Base-by-base conservation (phyloP, 2,888 invertebrate genomes). In the Leucophenga maculata region DNA sequence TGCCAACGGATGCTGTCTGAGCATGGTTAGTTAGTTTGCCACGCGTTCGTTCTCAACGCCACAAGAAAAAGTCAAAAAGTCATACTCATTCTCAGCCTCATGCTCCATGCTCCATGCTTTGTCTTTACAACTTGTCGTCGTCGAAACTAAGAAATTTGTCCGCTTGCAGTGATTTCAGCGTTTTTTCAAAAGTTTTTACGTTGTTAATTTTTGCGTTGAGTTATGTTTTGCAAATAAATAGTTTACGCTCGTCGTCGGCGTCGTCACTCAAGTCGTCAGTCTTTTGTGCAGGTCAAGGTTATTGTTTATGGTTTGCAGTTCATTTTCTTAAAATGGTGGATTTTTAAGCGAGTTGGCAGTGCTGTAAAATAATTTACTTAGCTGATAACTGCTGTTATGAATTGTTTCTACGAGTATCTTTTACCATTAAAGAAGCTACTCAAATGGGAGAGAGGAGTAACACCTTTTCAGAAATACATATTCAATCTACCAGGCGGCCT, bases 221-320 rank as follows among this genome's bases (percentile, higher is more conserved):
- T 64, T 64, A 48, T 64, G 48, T 64, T 39, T 39, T 39, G 39
- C 39, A 39, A 39, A 39, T 39, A 39, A 39, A 39, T 26, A 57
- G n/a, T 57, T 57, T 57, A 22, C 31, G 9, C 31, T 57, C 26
- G 8, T 32, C 3, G 39, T 39, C 39, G 39, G 26, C 26, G 16
- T 50, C 39, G 8, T 11, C 39, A 39, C 8, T 11, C 39, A 18
- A n/a, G 18, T 11, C 18, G 16, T 26, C 16, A n/a, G 26, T 26
- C 20, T 52, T 60, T 60, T 60, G 60, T 64, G 48, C 62, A 64
- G 62, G 62, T 64, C 62, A 64, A 64, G 62, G 62, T 64, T 64
- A 64, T 64, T 64, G 62, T 64, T 64, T 64, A 26, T 64, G 48
- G 46, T 48, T 60, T 22, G 60, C 44, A 60, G 20, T 64, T 64